Evolutionary conservation across 1,140 invertebrate species (phyloP), one percentile per base, ranked within the genome.

Genomic region (Apocrypta bakeri): DNA sequence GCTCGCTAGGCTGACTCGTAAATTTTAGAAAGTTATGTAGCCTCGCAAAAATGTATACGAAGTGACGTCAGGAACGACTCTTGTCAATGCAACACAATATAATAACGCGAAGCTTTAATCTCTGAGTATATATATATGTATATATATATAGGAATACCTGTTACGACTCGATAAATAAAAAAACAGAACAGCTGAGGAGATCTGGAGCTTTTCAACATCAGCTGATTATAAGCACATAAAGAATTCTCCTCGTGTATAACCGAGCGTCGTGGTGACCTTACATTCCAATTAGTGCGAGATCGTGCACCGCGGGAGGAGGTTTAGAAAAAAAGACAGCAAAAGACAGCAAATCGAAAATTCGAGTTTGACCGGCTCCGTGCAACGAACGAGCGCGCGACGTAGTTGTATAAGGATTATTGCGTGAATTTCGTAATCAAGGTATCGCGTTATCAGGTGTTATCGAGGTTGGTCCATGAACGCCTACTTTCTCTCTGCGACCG

Each of bases 401-500:
- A 79, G 66, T 48, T 76, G 40, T 82, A 61, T 48, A 76, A 71
- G 68, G 63, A 82, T 76, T 77, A 63, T 77, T 71, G 72, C 64
- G 74, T 33, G 66, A 82, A 82, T 82, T 82, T 82, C 81, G 24
- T 82, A 25, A 82, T 82, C 64, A 42, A 6, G 25, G 42, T 27
- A 24, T 64, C 79, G 25, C 79, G 48, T 81, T 81, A 81, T 81
- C 79, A 81, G 21, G 17, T 17, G 56, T 40, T 81, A 81, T 81
- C 72, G 61, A 75, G 69, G 69, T 33, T 64, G 69, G 56, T 56
- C 29, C 37, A 63, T 14, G 79, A 63, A 33, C 66, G 42, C 56
- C 24, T 80, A 73, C 69, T 80, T 73, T 80, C 79, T 73, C 79
- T 80, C 79, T 37, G 31, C 25, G n/a, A n/a, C 27, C n/a, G 27